phyloP scores from a whole-genome alignment of 2,113 vertebrate species.

The Sterrhoptilus dennistouni region DNA sequence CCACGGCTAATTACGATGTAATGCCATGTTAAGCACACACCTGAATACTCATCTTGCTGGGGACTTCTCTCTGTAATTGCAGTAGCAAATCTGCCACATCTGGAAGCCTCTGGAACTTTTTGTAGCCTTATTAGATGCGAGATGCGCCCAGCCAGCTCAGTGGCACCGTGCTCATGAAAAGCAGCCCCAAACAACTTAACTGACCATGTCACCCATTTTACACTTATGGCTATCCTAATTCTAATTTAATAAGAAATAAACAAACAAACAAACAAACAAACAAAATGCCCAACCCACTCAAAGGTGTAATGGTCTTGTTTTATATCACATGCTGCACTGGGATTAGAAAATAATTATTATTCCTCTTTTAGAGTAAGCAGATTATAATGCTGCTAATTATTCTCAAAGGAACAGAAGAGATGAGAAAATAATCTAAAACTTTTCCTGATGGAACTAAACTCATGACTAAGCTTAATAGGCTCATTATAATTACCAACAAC shows the following conservation, averaged over 20 bases:
- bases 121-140: not conserved
- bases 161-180: not conserved
- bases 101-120: not conserved
- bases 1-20: not conserved
- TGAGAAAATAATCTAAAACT: constrained; percentile 52
- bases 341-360: constrained; percentile 44
- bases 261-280: too few relatives aligned
- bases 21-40: not conserved
- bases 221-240: not conserved
- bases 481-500: constrained; percentile 39
- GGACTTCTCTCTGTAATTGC: not conserved
- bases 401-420: constrained; percentile 31
- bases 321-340: not conserved
- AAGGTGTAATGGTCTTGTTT: not conserved
- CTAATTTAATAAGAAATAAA: not conserved
- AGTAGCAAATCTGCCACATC: not conserved
- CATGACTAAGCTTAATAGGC: constrained; percentile 37
- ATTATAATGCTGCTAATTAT: constrained; percentile 33
- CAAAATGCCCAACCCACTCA: not conserved
- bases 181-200: not conserved
- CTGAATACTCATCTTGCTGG: not conserved
- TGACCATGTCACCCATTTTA: not conserved
- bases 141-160: not conserved
- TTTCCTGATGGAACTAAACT: constrained; percentile 45
- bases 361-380: constrained; percentile 20